These are phyloP conservation scores for Lochmaea capreae DNA, from an alignment of 2,888 invertebrate species.

Conservation along the genomic window DNA sequence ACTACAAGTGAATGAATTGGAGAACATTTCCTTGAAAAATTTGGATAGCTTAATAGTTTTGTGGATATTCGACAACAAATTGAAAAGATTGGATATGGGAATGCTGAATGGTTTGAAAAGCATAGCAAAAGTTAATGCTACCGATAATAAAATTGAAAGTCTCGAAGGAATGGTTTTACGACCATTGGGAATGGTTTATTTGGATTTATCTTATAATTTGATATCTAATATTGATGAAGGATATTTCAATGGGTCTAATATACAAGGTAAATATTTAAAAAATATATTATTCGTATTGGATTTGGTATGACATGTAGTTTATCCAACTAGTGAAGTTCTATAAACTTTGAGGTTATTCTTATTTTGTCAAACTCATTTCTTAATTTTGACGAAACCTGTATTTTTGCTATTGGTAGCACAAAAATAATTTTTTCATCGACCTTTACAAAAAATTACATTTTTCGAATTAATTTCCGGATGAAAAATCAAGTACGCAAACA, in stretches of 20 bases:
- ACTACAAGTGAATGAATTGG: conserved; percentile 33
- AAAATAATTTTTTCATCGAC: no score
- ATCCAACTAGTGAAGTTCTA: no score
- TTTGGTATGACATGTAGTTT: no score
- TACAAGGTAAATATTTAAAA: conserved; percentile 22
- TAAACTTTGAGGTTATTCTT: no score
- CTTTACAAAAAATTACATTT: no score
- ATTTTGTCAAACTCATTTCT: no score
- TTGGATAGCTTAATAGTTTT: conserved; percentile 32
- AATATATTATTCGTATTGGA: background rate
- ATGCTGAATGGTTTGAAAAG: conserved; percentile 34
- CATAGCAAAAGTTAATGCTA: conserved; percentile 30
- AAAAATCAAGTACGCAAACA: no score
- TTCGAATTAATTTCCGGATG: no score
- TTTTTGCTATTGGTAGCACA: no score
- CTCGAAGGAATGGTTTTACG: conserved; percentile 8
- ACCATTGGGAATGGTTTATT: conserved; percentile 25
- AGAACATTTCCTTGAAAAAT: conserved; percentile 18
- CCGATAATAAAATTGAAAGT: conserved; percentile 20
- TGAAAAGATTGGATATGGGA: conserved; percentile 24
- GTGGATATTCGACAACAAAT: conserved; percentile 33
- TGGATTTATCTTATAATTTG: conserved; percentile 32
- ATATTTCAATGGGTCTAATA: conserved; percentile 28
- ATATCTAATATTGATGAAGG: conserved; percentile 24
- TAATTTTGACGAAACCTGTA: no score